Evolutionary conservation across 92 coral and sea anemone genomes (phyloP), one percentile per base, ranked within the genome.

Genomic region (Zoanthus sociatus): DNA sequence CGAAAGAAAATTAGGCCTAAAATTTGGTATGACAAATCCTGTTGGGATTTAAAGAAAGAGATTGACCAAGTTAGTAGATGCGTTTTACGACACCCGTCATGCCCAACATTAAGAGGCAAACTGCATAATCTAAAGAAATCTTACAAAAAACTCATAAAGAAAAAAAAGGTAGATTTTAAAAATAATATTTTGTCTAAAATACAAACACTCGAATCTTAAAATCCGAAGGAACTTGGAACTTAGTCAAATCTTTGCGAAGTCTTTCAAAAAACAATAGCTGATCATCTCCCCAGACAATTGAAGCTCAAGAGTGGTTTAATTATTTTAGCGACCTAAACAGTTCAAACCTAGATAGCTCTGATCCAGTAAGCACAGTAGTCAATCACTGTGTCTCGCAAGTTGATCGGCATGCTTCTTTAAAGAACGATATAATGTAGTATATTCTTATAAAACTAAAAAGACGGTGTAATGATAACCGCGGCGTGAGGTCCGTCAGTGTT

Each of bases 91-190:
- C 42, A 37, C 42, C 42, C 2, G 42, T 37, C 42, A 37, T 37
- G 42, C 42, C 42, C 42, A 37, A 37, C 42, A 37, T 37, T 37
- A 4, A 37, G 42, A 37, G 42, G 42, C 42, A 37, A 37, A 2
- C 42, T 37, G 42, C 42, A 37, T 37, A 37, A 4, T 37, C 42
- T 37, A 37, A 73, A 73, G 26, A 73, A 73, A 73, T 73, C 26
- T 13, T 73, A 73, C 77, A 73, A 73, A 44, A 73, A 73, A 9
- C 54, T 73, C 11, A 44, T 73, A 2, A 73, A 73, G 77, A 26
- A 73, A 44, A 73, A 69, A 73, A 73, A 73, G 77, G 77, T 51
- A 15, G 54, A 73, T 73, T 73, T 73, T 11, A 44, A 73, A 73
- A 73, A 73, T 73, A 54, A 69, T 69, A 14, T 69, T 69, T 69